Evolutionary conservation across 1,140 invertebrate genomes (phyloP), one percentile per base, ranked within the genome.

Genomic region (Probaryconus sp.): DNA sequence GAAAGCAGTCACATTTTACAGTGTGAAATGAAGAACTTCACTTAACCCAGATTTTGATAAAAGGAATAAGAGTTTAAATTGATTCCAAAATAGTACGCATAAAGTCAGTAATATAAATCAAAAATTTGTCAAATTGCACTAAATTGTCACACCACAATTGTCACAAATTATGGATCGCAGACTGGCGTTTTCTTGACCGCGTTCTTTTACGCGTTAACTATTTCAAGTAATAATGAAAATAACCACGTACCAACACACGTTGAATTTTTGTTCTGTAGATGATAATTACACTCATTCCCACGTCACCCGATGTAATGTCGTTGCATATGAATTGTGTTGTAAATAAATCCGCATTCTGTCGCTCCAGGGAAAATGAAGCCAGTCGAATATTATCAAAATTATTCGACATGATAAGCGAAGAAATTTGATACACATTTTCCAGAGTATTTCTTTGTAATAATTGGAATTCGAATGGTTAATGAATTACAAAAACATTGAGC

Each of bases 231-330:
- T 35, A 65, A 70, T 65, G 35, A 40, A n/a, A n/a, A n/a, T n/a
- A n/a, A n/a, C 35, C 30, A 47, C 47, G 42, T 40, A 42, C 31
- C 14, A 40, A 21, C 21, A 51, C 16, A 38, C 24, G 31, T 42
- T 26, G 9, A 56, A 47, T n/a, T 14, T 7, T 9, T 28, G 13
- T 10, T 42, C 2, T 16, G 11, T 13, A 37, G 45, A 73, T 73
- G 35, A 69, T 79, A 78, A 81, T 79, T 81, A 68, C 69, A 70
- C 60, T 68, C 42, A 71, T 78, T 81, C 78, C 51, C 76, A 78
- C 68, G 77, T 77, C 28, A 10, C 16, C n/a, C 33, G n/a, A 30
- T 10, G 48, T 50, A 53, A 28, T 63, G 26, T 68, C 37, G 28
- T 40, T 26, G 30, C 28, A 33, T 33, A 17, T 38, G 11, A 43